Evolutionary conservation across 2,113 vertebrate genomes (phyloP).

Genomic region (Platysternon megacephalum): DNA sequence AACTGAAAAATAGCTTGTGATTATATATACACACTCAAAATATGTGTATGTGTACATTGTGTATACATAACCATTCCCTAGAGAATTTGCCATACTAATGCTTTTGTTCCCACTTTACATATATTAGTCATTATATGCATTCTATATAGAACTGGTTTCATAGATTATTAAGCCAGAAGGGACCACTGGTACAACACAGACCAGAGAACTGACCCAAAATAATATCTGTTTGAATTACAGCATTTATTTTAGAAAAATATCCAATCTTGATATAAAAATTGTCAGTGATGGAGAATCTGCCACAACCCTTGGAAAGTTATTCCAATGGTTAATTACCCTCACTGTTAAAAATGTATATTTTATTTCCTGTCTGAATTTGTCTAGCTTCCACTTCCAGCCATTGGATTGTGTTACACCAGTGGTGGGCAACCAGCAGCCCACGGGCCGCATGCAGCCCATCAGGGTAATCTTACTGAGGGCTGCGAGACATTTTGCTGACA

Average conservation of each 20-base stretch:
- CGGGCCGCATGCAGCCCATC: no score
- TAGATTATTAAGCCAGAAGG: neutral
- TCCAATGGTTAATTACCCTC: neutral
- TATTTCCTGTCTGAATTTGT: neutral
- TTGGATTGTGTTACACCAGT: neutral
- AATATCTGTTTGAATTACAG: neutral
- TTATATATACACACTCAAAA: neutral
- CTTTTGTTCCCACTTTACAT: neutral
- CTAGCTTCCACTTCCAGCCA: neutral
- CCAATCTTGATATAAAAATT: neutral
- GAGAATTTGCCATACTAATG: neutral
- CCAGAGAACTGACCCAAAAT: neutral
- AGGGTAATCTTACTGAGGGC: no score
- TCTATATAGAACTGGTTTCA: neutral
- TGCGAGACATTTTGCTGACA: no score
- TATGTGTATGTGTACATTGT: neutral
- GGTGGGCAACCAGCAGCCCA: no score
- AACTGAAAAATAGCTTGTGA: conserved; percentile 50
- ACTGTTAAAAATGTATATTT: neutral
- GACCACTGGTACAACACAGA: neutral
- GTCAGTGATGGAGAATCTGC: neutral
- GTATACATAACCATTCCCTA: neutral
- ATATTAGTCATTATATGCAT: neutral
- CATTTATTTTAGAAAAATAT: neutral
- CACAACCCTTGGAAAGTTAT: neutral